Percentiles rank a stretch among this genome's conserved stretches.
These are phyloP conservation scores for Eleutherodactylus coqui DNA, from an alignment of 2,797 vertebrate species.

Conservation along the genomic window DNA sequence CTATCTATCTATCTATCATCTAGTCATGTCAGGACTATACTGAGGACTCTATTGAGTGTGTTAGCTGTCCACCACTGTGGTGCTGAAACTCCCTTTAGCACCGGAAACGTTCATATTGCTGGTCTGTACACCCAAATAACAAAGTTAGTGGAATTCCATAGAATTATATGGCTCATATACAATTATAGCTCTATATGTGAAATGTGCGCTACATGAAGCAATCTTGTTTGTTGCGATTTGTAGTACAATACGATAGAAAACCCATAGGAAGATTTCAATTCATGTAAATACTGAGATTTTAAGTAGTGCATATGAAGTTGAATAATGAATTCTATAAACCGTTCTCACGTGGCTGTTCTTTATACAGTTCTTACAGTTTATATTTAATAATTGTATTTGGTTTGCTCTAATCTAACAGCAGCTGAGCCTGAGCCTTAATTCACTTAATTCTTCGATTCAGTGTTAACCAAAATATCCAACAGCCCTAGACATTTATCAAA, in stretches of 20 bases:
- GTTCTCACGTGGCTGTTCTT: background rate
- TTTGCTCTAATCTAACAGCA: background rate
- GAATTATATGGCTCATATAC: too few relatives aligned
- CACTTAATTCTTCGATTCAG: background rate
- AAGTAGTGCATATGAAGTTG: background rate
- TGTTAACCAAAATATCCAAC: background rate
- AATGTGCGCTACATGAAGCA: background rate
- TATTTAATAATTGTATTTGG: background rate
- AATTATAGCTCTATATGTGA: too few relatives aligned
- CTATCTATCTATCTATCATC: background rate
- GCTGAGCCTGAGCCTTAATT: background rate
- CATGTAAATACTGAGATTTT: too few relatives aligned
- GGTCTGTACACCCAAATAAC: background rate
- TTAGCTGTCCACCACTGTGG: constrained; percentile 26
- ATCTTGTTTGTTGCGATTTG: background rate
- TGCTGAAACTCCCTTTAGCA: constrained; percentile 24
- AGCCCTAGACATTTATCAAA: background rate
- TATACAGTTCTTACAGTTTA: background rate
- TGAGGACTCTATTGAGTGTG: background rate
- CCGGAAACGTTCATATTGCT: background rate
- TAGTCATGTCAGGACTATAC: background rate
- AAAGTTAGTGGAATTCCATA: too few relatives aligned
- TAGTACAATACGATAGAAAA: background rate
- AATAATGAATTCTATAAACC: background rate
- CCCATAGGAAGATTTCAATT: too few relatives aligned